Percentiles rank a stretch among this genome's conserved stretches.
These are phyloP conservation scores for Icerya purchasi DNA, from an alignment of 2,888 invertebrate species.

Conservation along the genomic window DNA sequence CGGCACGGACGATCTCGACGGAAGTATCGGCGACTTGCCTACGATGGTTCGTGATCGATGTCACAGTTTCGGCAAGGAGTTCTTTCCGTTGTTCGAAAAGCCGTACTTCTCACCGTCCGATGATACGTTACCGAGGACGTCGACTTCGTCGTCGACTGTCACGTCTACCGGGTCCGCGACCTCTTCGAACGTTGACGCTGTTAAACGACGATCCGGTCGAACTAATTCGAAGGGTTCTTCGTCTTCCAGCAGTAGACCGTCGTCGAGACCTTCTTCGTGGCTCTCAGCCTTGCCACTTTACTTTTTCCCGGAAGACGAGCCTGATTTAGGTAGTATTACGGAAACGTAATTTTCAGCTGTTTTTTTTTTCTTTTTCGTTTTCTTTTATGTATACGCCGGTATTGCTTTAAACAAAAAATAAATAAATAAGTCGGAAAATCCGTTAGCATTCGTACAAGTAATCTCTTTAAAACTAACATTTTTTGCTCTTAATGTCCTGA, in stretches of 20 bases:
- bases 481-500: too few species aligned
- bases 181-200: conserved; percentile 8
- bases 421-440: too few species aligned
- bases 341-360: neutral
- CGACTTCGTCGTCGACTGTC: neutral
- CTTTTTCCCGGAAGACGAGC: conserved; percentile 18
- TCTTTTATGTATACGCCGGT: too few species aligned
- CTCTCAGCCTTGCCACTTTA: conserved; percentile 18
- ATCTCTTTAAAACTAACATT: too few species aligned
- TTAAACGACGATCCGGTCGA: neutral
- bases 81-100: neutral
- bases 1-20: too few species aligned
- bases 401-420: too few species aligned
- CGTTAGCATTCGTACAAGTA: too few species aligned
- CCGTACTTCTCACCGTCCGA: too few species aligned
- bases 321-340: neutral
- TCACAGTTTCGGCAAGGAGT: neutral
- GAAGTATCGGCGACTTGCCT: too few species aligned
- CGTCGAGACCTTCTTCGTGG: conserved; percentile 20
- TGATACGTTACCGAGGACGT: neutral
- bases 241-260: conserved; percentile 15
- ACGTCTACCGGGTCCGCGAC: neutral
- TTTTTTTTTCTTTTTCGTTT: too few species aligned
- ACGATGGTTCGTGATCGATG: neutral
- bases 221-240: neutral